Evolutionary conservation across 2,888 invertebrate species (phyloP), one percentile per base, ranked within the genome.

Genomic region (Eudemis profundana): DNA sequence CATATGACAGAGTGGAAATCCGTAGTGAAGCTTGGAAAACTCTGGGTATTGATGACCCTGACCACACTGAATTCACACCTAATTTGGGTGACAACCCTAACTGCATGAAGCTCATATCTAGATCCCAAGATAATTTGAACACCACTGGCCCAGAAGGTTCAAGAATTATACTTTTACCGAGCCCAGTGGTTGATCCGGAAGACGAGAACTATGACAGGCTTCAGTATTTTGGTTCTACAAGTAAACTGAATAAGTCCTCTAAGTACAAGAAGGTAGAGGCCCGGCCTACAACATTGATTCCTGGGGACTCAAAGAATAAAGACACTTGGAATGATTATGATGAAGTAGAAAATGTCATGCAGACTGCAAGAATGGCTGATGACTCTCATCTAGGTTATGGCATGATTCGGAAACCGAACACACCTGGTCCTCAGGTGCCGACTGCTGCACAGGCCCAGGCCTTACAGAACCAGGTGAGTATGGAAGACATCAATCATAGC

Each of bases 341-440:
- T 82, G 94, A 96, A 77, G 96, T 96, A 59, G 94, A 94, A 70
- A 94, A 94, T 85, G 90, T 92, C 0, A 94, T 95, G 90, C 94
- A 95, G 74, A 92, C 95, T 46, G 95, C 95, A 44, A 93, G 96
- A 73, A 86, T 95, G 72, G 96, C 96, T 46, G 96, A 97, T 80
- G 96, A 97, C 78, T 96, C 96, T 67, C 95, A 96, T 85, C 93
- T 95, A 71, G 96, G 97, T 0, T 96, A 97, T 82, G 96, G 96
- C 4, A 93, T 96, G 79, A 94, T 96, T 66, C 90, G 96, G 51
- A 96, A 96, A 81, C 91, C 94, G 2, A 93, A 92, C 62, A 89
- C 92, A 5, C 91, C 93, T 0, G 92, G 92, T 0, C 93, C 93
- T 2, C 93, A 93, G 72, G 93, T 93, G 0, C 89, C 93, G 1